phyloP scores from a whole-genome alignment of 2,797 vertebrate genomes.

The Mormyrops attenuatus region DNA sequence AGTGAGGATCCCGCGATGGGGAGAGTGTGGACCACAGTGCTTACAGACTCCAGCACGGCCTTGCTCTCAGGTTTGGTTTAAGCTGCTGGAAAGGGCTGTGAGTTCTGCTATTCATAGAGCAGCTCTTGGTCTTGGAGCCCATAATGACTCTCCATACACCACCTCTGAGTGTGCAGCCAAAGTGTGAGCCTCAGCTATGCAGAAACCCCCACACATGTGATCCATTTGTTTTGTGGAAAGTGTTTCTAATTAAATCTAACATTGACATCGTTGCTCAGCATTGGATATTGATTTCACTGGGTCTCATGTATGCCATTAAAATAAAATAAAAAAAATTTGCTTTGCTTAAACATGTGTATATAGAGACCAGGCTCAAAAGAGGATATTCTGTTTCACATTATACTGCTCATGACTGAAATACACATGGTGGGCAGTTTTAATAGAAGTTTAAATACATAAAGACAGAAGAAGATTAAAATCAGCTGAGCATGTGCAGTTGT shows the following conservation, averaged over 20 bases:
- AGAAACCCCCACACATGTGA: neutral
- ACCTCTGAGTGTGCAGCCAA: neutral
- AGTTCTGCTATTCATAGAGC: neutral
- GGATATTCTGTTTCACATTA: neutral
- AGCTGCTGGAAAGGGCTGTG: neutral
- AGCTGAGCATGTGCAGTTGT: neutral
- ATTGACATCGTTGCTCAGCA: neutral
- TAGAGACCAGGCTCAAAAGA: neutral
- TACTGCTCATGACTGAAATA: neutral
- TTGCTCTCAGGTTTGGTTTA: neutral
- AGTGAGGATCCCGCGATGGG: neutral
- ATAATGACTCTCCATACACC: neutral
- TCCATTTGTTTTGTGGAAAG: neutral
- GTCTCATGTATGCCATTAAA: neutral
- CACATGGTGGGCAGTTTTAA: neutral
- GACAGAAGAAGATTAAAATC: neutral
- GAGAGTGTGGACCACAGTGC: neutral
- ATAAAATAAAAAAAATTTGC: neutral
- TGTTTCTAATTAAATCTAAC: neutral
- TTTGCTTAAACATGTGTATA: neutral
- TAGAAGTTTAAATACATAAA: neutral
- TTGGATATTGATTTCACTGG: neutral
- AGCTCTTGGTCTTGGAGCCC: neutral
- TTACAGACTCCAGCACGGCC: neutral
- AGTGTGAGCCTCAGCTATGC: neutral